Conservation (phyloP, 2,113 vertebrate species). For the Bungarus multicinctus region DNA sequence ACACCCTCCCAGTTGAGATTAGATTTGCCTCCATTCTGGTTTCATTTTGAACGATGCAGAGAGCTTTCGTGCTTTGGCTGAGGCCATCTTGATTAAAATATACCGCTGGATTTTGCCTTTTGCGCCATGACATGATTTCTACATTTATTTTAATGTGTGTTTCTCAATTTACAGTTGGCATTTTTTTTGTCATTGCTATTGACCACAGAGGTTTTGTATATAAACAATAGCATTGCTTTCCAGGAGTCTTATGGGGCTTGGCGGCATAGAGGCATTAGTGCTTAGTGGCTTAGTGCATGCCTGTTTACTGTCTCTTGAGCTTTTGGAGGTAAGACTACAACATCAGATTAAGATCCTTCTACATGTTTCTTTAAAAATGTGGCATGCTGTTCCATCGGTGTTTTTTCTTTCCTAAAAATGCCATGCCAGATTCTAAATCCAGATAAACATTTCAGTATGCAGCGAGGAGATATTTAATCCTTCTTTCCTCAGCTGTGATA, state of each 20-base stretch:
- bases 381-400: neutral
- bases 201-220: neutral
- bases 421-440: neutral
- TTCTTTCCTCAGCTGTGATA: neutral
- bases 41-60: neutral
- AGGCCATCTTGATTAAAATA: neutral
- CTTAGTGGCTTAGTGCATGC: neutral
- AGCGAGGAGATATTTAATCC: neutral
- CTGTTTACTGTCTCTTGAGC: neutral
- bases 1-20: neutral
- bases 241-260: neutral
- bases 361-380: neutral
- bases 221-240: neutral
- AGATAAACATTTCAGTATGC: neutral
- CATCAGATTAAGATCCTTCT: neutral
- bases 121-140: neutral
- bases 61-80: neutral
- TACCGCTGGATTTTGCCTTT: neutral
- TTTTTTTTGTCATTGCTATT: neutral
- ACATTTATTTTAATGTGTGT: neutral
- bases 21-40: neutral
- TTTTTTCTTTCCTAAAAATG: neutral
- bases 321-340: neutral
- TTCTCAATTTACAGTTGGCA: neutral
- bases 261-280: neutral